phyloP scores from a whole-genome alignment of 1,140 invertebrate species.

The Bombyx mori region ASM3026992v2 NC_085117.1:17693001-17693500 shows the following conservation, averaged over 20 bases:
- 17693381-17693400: slow-evolving; percentile 57
- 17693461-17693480: slow-evolving; percentile 42
- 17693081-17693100: not conserved
- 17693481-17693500: slow-evolving; percentile 44
- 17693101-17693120: too few relatives aligned
- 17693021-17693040: too few relatives aligned
- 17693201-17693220: slow-evolving; percentile 3
- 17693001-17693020: too few relatives aligned
- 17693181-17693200: not conserved
- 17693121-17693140: too few relatives aligned
- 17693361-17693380: slow-evolving; percentile 43
- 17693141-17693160: not conserved
- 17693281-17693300: slow-evolving; percentile 21
- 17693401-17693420: slow-evolving; percentile 48
- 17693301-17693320: slow-evolving; percentile 37
- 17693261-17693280: slow-evolving; percentile 22
- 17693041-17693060: too few relatives aligned
- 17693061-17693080: not conserved
- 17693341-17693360: slow-evolving; percentile 39
- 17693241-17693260: slow-evolving; percentile 27
- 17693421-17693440: slow-evolving; percentile 53
- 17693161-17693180: slow-evolving; percentile 3
- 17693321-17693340: slow-evolving; percentile 30
- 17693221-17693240: slow-evolving; percentile 9
- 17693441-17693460: slow-evolving; percentile 55